Percentiles rank a stretch among this genome's conserved stretches.
phyloP scores from a whole-genome alignment of 2,888 invertebrate species.

The Ochropacha duplaris region DNA sequence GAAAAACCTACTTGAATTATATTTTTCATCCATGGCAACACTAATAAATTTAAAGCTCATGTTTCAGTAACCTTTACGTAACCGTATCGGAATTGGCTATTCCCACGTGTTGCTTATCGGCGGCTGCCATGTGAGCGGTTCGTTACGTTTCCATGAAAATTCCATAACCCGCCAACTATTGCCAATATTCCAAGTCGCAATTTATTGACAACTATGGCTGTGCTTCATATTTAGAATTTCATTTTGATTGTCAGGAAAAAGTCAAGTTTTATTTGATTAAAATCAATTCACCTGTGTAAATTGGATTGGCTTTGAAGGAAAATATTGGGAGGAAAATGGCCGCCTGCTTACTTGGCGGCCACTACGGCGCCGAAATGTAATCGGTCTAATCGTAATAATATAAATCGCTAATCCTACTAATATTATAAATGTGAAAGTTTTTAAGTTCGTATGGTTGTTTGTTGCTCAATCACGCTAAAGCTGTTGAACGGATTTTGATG shows the following conservation, averaged over 20 bases:
- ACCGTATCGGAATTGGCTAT: constrained; percentile 34
- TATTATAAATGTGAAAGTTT: too few species aligned
- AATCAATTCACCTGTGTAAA: neutral
- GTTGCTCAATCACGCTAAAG: too few species aligned
- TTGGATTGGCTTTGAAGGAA: neutral
- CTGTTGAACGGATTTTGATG: too few species aligned
- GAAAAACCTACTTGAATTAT: neutral
- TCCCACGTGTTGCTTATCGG: constrained; percentile 67
- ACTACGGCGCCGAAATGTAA: too few species aligned
- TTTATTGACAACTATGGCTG: neutral
- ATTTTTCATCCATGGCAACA: neutral
- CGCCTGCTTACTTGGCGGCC: too few species aligned
- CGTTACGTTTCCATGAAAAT: constrained; percentile 62
- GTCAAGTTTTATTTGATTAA: neutral
- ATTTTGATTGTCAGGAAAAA: neutral
- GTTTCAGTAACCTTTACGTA: constrained; percentile 28
- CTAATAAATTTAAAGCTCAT: neutral
- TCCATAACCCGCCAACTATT: constrained; percentile 36
- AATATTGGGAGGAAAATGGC: neutral
- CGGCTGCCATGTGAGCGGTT: constrained; percentile 59
- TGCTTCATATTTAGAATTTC: neutral
- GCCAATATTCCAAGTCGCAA: neutral
- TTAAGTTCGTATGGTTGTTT: too few species aligned
- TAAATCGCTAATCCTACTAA: too few species aligned
- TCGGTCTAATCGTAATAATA: too few species aligned